A percentile compares a stretch with the other conserved stretches of the same genome.
phyloP scores from a whole-genome alignment of 2,113 vertebrate species.

The Atherinomorus stipes region DNA sequence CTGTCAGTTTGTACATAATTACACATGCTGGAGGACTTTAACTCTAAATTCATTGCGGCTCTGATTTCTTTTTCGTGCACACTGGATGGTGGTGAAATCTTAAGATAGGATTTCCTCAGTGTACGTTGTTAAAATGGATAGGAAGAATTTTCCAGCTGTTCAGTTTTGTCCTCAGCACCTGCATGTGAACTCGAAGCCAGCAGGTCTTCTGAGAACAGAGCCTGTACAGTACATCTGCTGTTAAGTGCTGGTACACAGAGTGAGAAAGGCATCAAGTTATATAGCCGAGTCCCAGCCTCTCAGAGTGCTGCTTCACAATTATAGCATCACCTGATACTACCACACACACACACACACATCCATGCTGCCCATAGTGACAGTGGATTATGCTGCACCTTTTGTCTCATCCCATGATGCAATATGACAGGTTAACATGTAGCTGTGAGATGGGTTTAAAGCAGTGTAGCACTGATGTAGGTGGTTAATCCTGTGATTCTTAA shows the following conservation, averaged over 20 bases:
- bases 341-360: slow-evolving; percentile 7
- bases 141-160: not conserved
- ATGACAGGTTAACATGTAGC: slow-evolving; percentile 28
- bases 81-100: slow-evolving; percentile 37
- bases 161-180: not conserved
- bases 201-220: slow-evolving; percentile 35
- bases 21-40: slow-evolving; percentile 55
- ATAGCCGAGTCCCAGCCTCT: slow-evolving; percentile 8
- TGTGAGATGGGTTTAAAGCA: not conserved
- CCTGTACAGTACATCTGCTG: slow-evolving; percentile 25
- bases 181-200: slow-evolving; percentile 12
- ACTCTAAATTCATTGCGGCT: slow-evolving; percentile 65
- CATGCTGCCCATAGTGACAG: slow-evolving; percentile 7
- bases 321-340: not conserved
- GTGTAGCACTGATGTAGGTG: slow-evolving; percentile 5
- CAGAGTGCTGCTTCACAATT: slow-evolving; percentile 28
- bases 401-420: slow-evolving; percentile 33
- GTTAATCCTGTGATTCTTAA: not conserved
- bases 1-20: slow-evolving; percentile 69
- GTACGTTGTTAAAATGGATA: not conserved
- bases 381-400: slow-evolving; percentile 43
- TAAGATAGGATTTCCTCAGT: slow-evolving; percentile 14
- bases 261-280: slow-evolving; percentile 23
- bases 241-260: slow-evolving; percentile 59
- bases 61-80: slow-evolving; percentile 38